Evolutionary conservation across 2,888 invertebrate genomes (phyloP), one percentile per base, ranked within the genome.

Genomic region (Dexiosoma caninum): DNA sequence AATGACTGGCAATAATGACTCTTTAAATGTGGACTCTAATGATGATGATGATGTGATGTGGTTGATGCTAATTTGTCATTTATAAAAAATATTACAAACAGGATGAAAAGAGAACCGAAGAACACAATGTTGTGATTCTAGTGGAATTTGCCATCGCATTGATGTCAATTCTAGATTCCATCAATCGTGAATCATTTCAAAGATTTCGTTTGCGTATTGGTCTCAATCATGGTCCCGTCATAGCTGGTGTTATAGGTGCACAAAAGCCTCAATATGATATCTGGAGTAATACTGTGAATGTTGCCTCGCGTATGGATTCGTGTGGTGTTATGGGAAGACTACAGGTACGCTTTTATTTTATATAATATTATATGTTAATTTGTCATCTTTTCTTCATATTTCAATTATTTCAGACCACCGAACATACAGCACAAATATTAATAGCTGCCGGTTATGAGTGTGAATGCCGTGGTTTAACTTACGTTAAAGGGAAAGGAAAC

Each of bases 191-290:
- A 90, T 98, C 98, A 23, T 98, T 98, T 90, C 98, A 99, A 91
- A 93, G 97, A 86, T 99, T 99, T 89, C 95, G 97, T 87, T 92
- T 99, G 27, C 92, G 98, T 90, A 96, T 98, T 89, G 99, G 90
- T 30, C 85, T 90, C 71, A 90, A 90, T 86, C 90, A 90, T 80
- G 90, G 90, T 0, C 90, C 90, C 0, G 97, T 98, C 23, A 98
- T 98, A 88, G 98, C 98, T 0, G 98, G 98, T 0, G 98, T 98
- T 16, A 97, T 98, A 23, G 98, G 98, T 0, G 98, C 98, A 0
- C 97, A 98, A 89, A 98, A 98, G 88, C 98, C 98, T 0, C 98
- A 98, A 90, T 98, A 98, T 90, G 98, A 99, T 88, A 98, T 99
- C 85, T 99, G 98, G 98, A 98, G 98, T 12, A 98, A 99, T 90